phyloP scores from a whole-genome alignment of 2,888 invertebrate species.

The Cerastis rubricosa region DNA sequence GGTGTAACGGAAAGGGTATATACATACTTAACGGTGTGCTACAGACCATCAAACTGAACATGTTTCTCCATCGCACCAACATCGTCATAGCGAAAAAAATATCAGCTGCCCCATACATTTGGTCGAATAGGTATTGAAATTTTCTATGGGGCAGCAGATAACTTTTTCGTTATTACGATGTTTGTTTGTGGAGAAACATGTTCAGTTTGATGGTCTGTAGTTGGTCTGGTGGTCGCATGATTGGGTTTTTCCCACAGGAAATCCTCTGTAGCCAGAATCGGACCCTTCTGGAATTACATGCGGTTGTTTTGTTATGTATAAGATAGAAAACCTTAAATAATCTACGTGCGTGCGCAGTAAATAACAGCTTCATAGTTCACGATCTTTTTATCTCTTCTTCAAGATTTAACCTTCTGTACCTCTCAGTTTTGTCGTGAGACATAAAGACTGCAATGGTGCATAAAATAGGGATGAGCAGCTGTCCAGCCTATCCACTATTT shows the following conservation, averaged over 20 bases:
- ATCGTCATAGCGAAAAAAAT: too few relatives aligned
- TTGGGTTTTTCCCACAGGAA: background rate
- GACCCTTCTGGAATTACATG: background rate
- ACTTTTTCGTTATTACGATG: too few relatives aligned
- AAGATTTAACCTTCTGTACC: constrained; percentile 29
- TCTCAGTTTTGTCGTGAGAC: background rate
- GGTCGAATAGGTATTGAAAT: too few relatives aligned
- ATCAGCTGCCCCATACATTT: too few relatives aligned
- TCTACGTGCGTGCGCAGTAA: too few relatives aligned
- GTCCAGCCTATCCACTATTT: constrained; percentile 56
- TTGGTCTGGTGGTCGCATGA: background rate
- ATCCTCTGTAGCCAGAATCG: background rate
- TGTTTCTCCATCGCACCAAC: too few relatives aligned
- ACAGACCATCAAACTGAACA: too few relatives aligned
- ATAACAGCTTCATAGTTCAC: background rate
- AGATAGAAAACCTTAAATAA: background rate
- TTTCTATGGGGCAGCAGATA: too few relatives aligned
- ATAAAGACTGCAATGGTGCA: constrained; percentile 64
- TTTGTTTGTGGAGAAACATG: too few relatives aligned
- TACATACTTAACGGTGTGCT: too few relatives aligned
- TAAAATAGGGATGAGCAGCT: constrained; percentile 59
- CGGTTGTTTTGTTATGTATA: background rate
- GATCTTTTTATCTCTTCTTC: background rate
- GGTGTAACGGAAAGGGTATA: too few relatives aligned
- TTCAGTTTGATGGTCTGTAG: too few relatives aligned